Evolutionary conservation across 2,888 invertebrate species (phyloP).

Genomic region (Dromius quadrimaculatus): DNA sequence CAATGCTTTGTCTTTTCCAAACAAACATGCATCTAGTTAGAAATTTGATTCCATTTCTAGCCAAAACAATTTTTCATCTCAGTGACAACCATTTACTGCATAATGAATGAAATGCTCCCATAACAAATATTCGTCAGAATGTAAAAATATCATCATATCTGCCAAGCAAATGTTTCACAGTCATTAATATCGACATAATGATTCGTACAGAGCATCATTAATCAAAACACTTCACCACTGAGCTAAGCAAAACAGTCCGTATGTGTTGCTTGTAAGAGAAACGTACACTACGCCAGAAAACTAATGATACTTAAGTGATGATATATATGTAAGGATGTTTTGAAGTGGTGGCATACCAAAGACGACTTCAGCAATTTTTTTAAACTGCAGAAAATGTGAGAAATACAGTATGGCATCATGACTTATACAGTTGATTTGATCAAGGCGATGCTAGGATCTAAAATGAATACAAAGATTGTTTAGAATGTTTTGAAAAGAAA

Average conservation of each 20-base stretch:
- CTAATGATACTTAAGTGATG: constrained; percentile 44
- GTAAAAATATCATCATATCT: constrained; percentile 51
- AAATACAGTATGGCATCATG: too few relatives aligned
- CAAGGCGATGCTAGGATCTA: too few relatives aligned
- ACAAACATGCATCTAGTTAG: too few relatives aligned
- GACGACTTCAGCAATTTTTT: too few relatives aligned
- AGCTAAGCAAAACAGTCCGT: not conserved
- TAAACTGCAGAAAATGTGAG: too few relatives aligned
- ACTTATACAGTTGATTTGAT: too few relatives aligned
- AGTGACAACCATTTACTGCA: constrained; percentile 35
- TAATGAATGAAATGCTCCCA: constrained; percentile 43
- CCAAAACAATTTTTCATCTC: constrained; percentile 15
- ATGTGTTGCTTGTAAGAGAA: not conserved
- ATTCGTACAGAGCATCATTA: constrained; percentile 36
- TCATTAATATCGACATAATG: constrained; percentile 51
- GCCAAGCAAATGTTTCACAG: not conserved
- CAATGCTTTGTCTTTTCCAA: too few relatives aligned
- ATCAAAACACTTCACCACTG: constrained; percentile 35
- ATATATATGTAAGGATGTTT: constrained; percentile 36
- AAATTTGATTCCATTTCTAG: too few relatives aligned
- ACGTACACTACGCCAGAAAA: not conserved
- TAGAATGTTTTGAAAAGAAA: too few relatives aligned
- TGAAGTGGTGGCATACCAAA: constrained; percentile 10
- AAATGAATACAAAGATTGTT: too few relatives aligned
- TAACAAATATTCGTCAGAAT: constrained; percentile 30